A percentile compares a stretch with the other conserved stretches of the same genome.
These are phyloP conservation scores for Caenorhabditis sulstoni DNA, from an alignment of 2,888 invertebrate genomes.

Conservation along the genomic window DNA sequence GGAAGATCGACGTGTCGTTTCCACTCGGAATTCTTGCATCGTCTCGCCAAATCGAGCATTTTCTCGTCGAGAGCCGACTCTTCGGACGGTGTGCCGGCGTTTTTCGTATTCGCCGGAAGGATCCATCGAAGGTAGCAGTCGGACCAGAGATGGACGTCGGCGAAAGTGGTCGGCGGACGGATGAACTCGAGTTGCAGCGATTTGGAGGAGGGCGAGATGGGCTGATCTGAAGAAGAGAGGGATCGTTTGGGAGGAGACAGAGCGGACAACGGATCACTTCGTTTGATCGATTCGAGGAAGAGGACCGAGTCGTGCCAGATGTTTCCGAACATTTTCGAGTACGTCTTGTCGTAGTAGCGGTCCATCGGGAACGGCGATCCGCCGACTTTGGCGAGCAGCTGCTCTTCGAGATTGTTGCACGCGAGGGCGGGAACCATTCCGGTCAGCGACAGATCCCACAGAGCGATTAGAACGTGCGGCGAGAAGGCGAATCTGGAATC, in stretches of 20 bases:
- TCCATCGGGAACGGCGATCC: constrained; percentile 64
- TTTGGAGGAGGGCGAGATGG: constrained; percentile 24
- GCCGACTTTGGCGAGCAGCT: constrained; percentile 40
- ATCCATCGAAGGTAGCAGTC: constrained; percentile 71
- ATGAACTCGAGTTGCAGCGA: constrained; percentile 51
- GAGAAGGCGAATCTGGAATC: constrained; percentile 88
- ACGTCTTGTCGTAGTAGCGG: constrained; percentile 54
- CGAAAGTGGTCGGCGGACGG: constrained; percentile 60
- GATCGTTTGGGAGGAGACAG: no score
- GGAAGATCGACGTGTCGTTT: constrained; percentile 37
- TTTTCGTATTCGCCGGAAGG: constrained; percentile 40
- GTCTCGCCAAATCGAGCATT: constrained; percentile 39
- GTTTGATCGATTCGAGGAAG: constrained; percentile 49
- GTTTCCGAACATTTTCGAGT: constrained; percentile 62
- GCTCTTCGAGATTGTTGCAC: constrained; percentile 61
- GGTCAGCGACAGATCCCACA: constrained; percentile 92
- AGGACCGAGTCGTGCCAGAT: constrained; percentile 58
- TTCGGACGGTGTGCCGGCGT: constrained; percentile 29
- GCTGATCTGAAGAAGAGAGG: constrained; percentile 28
- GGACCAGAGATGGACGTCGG: constrained; percentile 65
- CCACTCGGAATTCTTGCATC: constrained; percentile 37
- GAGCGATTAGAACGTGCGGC: constrained; percentile 91
- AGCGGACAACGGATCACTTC: no score
- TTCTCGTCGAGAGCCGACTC: constrained; percentile 41
- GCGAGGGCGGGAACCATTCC: constrained; percentile 92